Conservation (phyloP, 1,140 invertebrate species). For the Drosophila melanogaster region Release_6_plus_ISO1_MT NC_004354.4:5933001-5933500, state of each 20-base stretch:
- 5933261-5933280: slow-evolving; percentile 31
- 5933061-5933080: slow-evolving; percentile 26
- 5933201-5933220: slow-evolving; percentile 8
- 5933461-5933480: slow-evolving; percentile 43
- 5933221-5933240: slow-evolving; percentile 8
- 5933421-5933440: slow-evolving; percentile 34
- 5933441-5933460: slow-evolving; percentile 23
- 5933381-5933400: not conserved
- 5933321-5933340: slow-evolving; percentile 29
- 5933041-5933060: slow-evolving; percentile 23
- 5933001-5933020: slow-evolving; percentile 12
- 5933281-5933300: not conserved
- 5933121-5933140: not conserved
- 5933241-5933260: slow-evolving; percentile 39
- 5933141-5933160: not conserved
- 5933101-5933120: not conserved
- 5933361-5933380: slow-evolving; percentile 39
- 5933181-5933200: not conserved
- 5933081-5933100: slow-evolving; percentile 2
- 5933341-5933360: slow-evolving; percentile 32
- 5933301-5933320: not conserved
- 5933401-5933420: slow-evolving; percentile 22
- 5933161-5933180: not conserved
- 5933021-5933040: not conserved
- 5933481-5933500: slow-evolving; percentile 7